Conservation (phyloP, 1,140 invertebrate species). For the Procambarus virginalis region DNA sequence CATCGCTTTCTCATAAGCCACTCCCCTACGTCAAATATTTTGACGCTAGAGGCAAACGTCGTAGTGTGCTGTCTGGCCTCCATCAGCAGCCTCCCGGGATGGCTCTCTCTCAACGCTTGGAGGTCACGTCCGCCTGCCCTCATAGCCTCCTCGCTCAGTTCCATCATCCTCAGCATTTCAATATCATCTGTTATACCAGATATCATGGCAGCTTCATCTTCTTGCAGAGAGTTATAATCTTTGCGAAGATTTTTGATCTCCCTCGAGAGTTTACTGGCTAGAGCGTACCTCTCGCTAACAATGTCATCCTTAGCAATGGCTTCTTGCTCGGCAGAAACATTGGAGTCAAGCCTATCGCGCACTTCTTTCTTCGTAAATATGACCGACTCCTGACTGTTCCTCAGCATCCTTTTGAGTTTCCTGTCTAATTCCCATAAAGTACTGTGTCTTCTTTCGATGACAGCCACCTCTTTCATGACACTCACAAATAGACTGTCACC, state of each 20-base stretch:
- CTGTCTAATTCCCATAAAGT: conserved; percentile 6
- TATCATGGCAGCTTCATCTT: not conserved
- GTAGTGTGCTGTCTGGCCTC: conserved; percentile 11
- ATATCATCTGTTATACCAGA: not conserved
- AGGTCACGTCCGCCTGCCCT: not conserved
- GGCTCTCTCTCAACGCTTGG: not conserved
- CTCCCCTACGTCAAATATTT: conserved; percentile 15
- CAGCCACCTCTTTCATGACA: conserved; percentile 50
- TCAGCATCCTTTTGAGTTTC: conserved; percentile 24
- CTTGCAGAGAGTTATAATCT: conserved; percentile 2
- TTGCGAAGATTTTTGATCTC: conserved; percentile 26
- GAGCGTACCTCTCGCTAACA: conserved; percentile 4
- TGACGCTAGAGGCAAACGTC: not conserved
- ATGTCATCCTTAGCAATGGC: conserved; percentile 41
- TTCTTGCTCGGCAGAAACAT: conserved; percentile 52
- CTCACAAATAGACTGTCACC: conserved; percentile 47
- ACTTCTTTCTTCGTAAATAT: conserved; percentile 30
- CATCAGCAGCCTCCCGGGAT: not conserved
- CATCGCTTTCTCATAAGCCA: conserved; percentile 38
- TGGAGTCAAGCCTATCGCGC: conserved; percentile 34
- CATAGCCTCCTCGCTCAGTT: not conserved
- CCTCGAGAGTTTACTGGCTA: conserved; percentile 19
- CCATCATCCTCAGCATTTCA: not conserved
- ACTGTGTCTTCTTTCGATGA: conserved; percentile 36
- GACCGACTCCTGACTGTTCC: conserved; percentile 21